These are phyloP conservation scores for Strigamia crassipes DNA, from an alignment of 2,888 invertebrate genomes.

Conservation along the genomic window DNA sequence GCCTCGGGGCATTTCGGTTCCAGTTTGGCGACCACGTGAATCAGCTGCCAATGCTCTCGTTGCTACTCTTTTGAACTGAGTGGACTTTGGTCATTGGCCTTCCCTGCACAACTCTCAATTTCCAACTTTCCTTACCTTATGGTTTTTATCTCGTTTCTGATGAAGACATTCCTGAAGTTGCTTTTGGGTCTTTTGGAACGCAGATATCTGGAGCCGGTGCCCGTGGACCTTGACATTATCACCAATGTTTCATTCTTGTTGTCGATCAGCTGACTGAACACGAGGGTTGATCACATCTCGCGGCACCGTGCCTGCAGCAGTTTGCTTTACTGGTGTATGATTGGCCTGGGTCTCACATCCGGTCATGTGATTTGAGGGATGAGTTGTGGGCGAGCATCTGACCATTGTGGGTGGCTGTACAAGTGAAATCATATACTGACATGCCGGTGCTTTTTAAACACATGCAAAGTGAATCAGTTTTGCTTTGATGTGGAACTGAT, in stretches of 20 bases:
- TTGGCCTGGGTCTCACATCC: background rate
- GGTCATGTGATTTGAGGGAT: background rate
- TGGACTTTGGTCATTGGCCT: conserved; percentile 27
- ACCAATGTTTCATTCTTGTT: conserved; percentile 6
- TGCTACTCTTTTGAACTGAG: background rate
- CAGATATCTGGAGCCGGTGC: background rate
- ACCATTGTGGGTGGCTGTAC: background rate
- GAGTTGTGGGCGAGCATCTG: background rate
- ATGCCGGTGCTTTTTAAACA: background rate
- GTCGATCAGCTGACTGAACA: conserved; percentile 12
- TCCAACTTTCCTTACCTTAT: background rate
- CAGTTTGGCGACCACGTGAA: conserved; percentile 20
- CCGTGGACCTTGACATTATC: conserved; percentile 9
- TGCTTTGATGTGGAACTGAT: background rate
- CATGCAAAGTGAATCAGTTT: background rate
- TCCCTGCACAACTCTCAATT: background rate
- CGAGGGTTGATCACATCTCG: background rate
- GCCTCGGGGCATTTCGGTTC: conserved; percentile 13
- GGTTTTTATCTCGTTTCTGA: background rate
- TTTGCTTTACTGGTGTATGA: background rate
- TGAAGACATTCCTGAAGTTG: background rate
- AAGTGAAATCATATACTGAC: background rate
- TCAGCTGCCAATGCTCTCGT: background rate
- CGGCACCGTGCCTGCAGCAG: background rate
- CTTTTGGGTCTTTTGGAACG: background rate